phyloP scores from a whole-genome alignment of 2,113 vertebrate species.

The Seriola quinqueradiata region DNA sequence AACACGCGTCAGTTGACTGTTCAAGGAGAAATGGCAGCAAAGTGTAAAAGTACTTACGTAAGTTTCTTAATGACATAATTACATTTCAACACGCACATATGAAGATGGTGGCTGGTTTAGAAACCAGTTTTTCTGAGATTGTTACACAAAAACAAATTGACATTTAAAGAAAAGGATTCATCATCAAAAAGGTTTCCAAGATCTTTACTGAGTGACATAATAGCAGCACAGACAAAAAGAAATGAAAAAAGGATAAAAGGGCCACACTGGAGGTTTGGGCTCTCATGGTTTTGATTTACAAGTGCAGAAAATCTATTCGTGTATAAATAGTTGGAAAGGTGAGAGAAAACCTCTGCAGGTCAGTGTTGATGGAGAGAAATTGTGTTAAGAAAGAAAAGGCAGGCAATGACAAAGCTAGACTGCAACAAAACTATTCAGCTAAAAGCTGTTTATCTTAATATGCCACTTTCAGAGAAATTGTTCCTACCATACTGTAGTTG shows the following conservation, averaged over 20 bases:
- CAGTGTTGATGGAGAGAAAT: conserved; percentile 18
- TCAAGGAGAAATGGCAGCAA: neutral
- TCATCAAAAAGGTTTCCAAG: neutral
- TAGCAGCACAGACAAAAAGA: neutral
- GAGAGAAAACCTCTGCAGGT: conserved; percentile 12
- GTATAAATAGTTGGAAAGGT: neutral
- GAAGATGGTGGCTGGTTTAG: neutral
- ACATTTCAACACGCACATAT: neutral
- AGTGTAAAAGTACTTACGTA: neutral
- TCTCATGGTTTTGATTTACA: conserved; percentile 30
- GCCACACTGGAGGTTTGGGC: neutral
- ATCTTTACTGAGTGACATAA: neutral
- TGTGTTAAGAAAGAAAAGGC: conserved; percentile 1
- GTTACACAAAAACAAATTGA: neutral
- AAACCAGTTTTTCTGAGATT: neutral
- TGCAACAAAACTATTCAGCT: conserved; percentile 6
- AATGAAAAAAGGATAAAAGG: neutral
- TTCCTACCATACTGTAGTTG: neutral
- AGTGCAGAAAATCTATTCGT: conserved; percentile 5
- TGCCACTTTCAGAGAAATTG: conserved; percentile 14
- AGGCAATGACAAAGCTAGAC: conserved; percentile 20
- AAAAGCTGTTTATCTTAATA: conserved; percentile 19
- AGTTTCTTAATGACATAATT: conserved; percentile 2
- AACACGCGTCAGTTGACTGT: conserved; percentile 1
- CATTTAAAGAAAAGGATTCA: conserved; percentile 19